Evolutionary conservation across 2,113 vertebrate genomes (phyloP), one percentile per base, ranked within the genome.

Genomic region (Rynchops niger): DNA sequence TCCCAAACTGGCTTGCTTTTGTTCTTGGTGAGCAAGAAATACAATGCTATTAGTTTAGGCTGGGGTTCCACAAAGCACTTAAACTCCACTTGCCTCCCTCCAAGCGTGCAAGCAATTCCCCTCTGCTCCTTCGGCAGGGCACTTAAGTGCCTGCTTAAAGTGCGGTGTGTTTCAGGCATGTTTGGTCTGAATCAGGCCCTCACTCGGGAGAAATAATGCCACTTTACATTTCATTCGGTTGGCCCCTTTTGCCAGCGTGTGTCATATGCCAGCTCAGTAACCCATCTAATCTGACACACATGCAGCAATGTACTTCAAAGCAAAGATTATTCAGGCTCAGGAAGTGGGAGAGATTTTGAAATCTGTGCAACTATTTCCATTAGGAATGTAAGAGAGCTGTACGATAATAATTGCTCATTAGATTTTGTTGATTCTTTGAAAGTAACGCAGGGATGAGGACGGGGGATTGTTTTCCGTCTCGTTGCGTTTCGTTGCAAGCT

Each of bases 1-100:
- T 93, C 97, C 88, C 81, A 89, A 93, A 96, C 78, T 79, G 71
- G 12, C 49, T 86, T 40, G 88, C 86, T 92, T 96, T 96, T 97
- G 92, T 96, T 96, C 89, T 88, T 7, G 0, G 59, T 36, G 69
- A 95, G n/a, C 49, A 61, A 96, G 69, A 86, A 95, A 86, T 87
- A 88, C 90, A 91, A 80, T 95, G 84, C 67, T 91, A 69, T 94
- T 85, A 92, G 88, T 85, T 97, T 94, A 95, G 87, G 84, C 78
- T 93, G 85, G 78, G 58, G 66, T 93, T 93, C 88, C 79, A 81
- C 82, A 86, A 86, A 88, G 90, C 90, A 92, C 72, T 96, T 93
- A 90, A 97, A 91, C 61, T 70, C 62, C 79, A 55, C 1, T 5
- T 90, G 71, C 63, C 72, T 53, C 30, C 21, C 71, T 77, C 43